Evolutionary conservation across 2,113 vertebrate genomes (phyloP).

Genomic region (Theropithecus gelada): DNA sequence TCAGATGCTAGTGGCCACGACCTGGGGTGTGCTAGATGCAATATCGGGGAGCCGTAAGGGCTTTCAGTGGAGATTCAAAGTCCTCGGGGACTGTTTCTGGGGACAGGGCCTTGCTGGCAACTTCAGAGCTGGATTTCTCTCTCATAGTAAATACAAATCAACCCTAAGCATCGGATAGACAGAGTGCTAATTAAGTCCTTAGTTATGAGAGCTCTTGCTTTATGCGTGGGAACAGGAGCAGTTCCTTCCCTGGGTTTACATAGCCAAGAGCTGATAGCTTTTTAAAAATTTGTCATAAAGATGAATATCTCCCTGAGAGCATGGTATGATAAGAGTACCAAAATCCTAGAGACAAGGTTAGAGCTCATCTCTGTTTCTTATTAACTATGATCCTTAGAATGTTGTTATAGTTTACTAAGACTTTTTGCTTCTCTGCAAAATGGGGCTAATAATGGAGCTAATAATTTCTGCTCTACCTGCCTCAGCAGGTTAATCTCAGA

Average conservation of each 20-base stretch:
- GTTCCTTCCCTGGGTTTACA: not conserved
- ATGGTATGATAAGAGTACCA: not conserved
- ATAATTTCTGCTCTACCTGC: not conserved
- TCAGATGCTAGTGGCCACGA: not conserved
- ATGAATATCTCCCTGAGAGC: not conserved
- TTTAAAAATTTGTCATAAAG: not conserved
- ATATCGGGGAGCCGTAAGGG: not conserved
- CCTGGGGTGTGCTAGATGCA: no score
- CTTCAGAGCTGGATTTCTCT: not conserved
- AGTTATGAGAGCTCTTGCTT: not conserved
- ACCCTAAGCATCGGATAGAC: not conserved
- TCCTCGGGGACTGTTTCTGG: not conserved
- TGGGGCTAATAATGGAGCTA: not conserved
- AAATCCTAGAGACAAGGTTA: not conserved
- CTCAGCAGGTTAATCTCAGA: not conserved
- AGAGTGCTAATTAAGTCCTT: not conserved
- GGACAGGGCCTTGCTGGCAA: not conserved
- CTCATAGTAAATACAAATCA: not conserved
- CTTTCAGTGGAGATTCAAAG: not conserved
- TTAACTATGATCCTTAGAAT: not conserved
- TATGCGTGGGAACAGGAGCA: not conserved
- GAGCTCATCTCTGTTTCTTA: not conserved
- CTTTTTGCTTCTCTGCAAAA: not conserved
- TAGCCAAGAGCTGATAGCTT: not conserved
- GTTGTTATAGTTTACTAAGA: not conserved